phyloP scores from a whole-genome alignment of 23 tunicate genomes.

The Botrylloides violaceus region DNA sequence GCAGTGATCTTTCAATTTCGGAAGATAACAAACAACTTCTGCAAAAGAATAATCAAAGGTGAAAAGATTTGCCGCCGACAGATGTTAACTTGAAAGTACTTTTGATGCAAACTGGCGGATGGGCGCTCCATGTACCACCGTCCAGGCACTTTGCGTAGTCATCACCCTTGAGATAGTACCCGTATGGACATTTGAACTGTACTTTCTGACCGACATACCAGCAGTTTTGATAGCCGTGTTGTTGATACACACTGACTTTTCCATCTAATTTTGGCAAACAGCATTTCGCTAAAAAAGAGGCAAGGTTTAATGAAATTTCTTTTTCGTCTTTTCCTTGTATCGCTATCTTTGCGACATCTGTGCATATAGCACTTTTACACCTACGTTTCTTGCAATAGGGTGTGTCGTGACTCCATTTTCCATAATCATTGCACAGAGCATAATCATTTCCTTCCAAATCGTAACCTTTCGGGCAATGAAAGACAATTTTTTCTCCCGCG shows the following conservation, averaged over 20 bases:
- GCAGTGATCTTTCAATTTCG: slow-evolving; percentile 1
- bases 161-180: slow-evolving; percentile 10
- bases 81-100: slow-evolving; percentile 3
- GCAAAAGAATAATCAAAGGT: too few species aligned
- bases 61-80: too few species aligned
- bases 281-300: too few species aligned
- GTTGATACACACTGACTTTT: not conserved
- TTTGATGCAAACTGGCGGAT: slow-evolving; percentile 12
- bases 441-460: slow-evolving; percentile 13
- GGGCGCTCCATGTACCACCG: slow-evolving; percentile 9
- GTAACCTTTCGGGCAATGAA: slow-evolving; percentile 4
- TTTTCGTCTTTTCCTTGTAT: too few species aligned
- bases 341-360: too few species aligned
- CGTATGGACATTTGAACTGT: slow-evolving; percentile 4
- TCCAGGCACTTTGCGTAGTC: slow-evolving; percentile 2
- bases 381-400: slow-evolving; percentile 14
- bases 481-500: slow-evolving; percentile 5
- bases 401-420: slow-evolving; percentile 4
- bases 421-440: slow-evolving; percentile 6
- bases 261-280: not conserved
- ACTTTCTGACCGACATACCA: slow-evolving; percentile 25
- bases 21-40: slow-evolving; percentile 5
- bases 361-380: too few species aligned
- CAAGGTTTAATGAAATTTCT: too few species aligned
- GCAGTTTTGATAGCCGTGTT: not conserved